These are phyloP conservation scores for Dryococelus australis DNA, from an alignment of 2,888 invertebrate species.

Conservation along the genomic window DNA sequence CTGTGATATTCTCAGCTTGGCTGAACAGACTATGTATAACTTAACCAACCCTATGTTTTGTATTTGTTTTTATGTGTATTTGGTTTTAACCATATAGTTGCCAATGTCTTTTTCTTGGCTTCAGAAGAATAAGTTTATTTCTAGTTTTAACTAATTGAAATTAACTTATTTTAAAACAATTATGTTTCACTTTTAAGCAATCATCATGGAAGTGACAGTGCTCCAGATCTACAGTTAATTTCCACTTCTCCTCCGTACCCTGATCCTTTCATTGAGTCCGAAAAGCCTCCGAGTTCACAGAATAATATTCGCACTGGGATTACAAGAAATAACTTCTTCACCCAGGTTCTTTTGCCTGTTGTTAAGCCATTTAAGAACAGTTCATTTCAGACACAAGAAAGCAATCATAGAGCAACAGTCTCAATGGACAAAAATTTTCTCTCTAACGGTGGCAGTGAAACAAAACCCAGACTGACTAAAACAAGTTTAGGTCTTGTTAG, in stretches of 20 bases:
- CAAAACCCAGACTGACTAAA: neutral
- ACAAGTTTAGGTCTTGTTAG: neutral
- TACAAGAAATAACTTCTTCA: neutral
- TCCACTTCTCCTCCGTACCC: neutral
- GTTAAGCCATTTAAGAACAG: too few relatives aligned
- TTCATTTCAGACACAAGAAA: neutral
- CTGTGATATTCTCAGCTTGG: too few relatives aligned
- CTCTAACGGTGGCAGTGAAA: neutral
- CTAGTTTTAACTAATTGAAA: neutral
- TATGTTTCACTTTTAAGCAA: neutral
- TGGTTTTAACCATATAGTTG: too few relatives aligned
- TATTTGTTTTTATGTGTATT: too few relatives aligned
- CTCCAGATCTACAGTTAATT: constrained; percentile 7
- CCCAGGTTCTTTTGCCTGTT: neutral
- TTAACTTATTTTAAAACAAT: too few relatives aligned
- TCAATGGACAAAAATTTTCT: neutral
- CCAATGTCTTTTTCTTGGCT: too few relatives aligned
- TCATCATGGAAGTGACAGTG: neutral
- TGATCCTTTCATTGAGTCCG: neutral
- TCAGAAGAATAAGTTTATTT: too few relatives aligned
- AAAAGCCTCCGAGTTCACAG: neutral
- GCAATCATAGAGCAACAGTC: neutral
- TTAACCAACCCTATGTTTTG: too few relatives aligned
- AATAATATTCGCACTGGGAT: neutral
- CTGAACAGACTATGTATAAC: too few relatives aligned